Base-by-base conservation (phyloP, 2,797 vertebrate genomes). In the Girardinus metallicus region DNA sequence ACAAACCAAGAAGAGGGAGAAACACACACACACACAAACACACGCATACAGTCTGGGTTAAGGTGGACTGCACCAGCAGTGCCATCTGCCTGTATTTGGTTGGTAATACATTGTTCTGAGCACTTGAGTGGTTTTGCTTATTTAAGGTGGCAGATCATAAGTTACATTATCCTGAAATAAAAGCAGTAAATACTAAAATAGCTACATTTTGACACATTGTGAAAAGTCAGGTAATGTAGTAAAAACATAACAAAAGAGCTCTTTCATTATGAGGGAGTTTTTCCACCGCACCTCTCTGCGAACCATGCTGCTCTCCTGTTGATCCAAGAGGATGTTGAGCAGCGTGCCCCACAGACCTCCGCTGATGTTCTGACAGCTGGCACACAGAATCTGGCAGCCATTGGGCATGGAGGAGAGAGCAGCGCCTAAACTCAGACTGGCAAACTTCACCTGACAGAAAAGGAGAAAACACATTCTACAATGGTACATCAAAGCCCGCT, bases 311-410 rank as follows among this genome's bases (percentile, higher is more conserved):
- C 97, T 97, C 89, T 99, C 99, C 62, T 95, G 96, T 74, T 96
- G 97, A 92, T 99, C 98, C 91, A 99, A 94, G 68, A 99, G 96
- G 85, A 99, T 98, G 94, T 97, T 99, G 85, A 99, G 93, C 83
- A 98, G 95, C 0, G 97, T 99, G 79, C 97, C 98, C 98, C 98
- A 99, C 86, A 99, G 96, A 18, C 99, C 98, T 84, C 98, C 99
- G 34, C 98, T 98, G 93, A 99, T 99, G 93, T 99, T 98, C 93
- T 97, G 98, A 95, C 98, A 99, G 93, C 98, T 99, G 90, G 93
- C 94, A 73, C 96, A 96, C 90, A 99, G 94, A 84, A 97, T 96
- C 87, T 96, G 89, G 85, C 98, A 98, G 76, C 98, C 98, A 13
- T 74, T 90, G 91, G 97, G 95, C 87, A 97, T 83, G 5, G 97